These are phyloP conservation scores for Hapalemur alaotrensis DNA, from an alignment of 2,797 vertebrate species.

Conservation along the genomic window DNA sequence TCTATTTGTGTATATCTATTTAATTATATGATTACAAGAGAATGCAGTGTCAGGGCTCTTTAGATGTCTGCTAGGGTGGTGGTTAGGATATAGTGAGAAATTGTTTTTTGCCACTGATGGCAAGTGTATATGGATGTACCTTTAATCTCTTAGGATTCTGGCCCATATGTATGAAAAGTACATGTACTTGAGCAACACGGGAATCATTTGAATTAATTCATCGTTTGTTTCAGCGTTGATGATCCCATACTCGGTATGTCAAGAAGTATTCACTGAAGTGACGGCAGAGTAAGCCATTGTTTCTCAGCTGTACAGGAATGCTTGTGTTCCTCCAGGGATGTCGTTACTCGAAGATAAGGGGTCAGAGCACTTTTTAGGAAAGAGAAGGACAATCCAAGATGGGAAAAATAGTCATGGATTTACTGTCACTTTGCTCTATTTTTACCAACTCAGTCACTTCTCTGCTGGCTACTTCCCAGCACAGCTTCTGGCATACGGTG, in stretches of 20 bases:
- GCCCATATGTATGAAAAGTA: background rate
- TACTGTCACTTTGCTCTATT: slow-evolving; percentile 43
- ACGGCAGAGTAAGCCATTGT: background rate
- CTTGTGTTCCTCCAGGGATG: background rate
- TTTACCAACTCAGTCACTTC: slow-evolving; percentile 42
- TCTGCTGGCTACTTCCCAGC: background rate
- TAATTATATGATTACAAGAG: background rate
- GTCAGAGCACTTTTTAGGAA: background rate
- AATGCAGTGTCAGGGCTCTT: background rate
- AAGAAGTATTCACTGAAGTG: background rate
- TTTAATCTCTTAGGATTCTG: background rate
- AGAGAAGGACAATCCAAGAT: background rate
- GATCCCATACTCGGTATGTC: background rate
- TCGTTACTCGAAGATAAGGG: background rate
- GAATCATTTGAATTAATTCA: slow-evolving; percentile 18
- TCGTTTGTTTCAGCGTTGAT: background rate
- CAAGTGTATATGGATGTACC: background rate
- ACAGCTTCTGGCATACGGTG: slow-evolving; percentile 38
- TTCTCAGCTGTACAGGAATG: background rate
- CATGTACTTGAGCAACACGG: background rate
- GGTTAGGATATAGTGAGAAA: background rate
- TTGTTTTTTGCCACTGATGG: background rate
- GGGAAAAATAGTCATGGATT: slow-evolving; percentile 30
- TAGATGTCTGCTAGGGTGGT: background rate
- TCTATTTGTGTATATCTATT: background rate